Evolutionary conservation across 2,888 invertebrate genomes (phyloP).

Genomic region (Luffia ferchaultella): DNA sequence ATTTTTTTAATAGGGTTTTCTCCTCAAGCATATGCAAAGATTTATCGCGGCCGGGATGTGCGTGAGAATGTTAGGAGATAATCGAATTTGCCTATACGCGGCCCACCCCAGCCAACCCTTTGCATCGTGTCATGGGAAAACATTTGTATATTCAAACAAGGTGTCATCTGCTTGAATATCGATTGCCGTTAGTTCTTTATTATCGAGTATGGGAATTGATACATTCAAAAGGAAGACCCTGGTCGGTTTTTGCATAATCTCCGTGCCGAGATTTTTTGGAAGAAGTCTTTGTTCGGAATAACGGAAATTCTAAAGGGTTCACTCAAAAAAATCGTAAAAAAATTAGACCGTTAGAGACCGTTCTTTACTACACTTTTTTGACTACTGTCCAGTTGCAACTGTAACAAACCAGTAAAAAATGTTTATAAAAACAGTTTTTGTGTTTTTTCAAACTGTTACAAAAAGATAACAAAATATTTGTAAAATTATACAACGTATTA

Average conservation of each 20-base stretch:
- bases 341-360: slow-evolving; percentile 38
- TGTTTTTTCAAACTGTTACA: too few species aligned
- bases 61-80: slow-evolving; percentile 62
- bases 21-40: slow-evolving; percentile 61
- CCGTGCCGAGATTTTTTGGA: slow-evolving; percentile 21
- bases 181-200: slow-evolving; percentile 56
- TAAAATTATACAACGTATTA: not conserved
- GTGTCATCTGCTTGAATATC: slow-evolving; percentile 66
- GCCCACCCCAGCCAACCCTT: slow-evolving; percentile 54
- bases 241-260: slow-evolving; percentile 61
- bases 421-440: too few species aligned
- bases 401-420: slow-evolving; percentile 6
- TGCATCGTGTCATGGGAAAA: slow-evolving; percentile 45
- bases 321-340: slow-evolving; percentile 43
- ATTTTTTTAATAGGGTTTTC: slow-evolving; percentile 57
- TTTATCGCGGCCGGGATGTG: slow-evolving; percentile 59
- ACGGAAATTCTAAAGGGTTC: slow-evolving; percentile 54
- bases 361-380: slow-evolving; percentile 27
- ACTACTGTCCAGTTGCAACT: slow-evolving; percentile 38
- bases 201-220: slow-evolving; percentile 56
- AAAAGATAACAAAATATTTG: not conserved
- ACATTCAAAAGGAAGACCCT: slow-evolving; percentile 56
- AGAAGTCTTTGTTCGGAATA: slow-evolving; percentile 39
- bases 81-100: slow-evolving; percentile 64
- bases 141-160: slow-evolving; percentile 63